Evolutionary conservation across 2,797 vertebrate genomes (phyloP).

Genomic region (Gambelia wislizenii): DNA sequence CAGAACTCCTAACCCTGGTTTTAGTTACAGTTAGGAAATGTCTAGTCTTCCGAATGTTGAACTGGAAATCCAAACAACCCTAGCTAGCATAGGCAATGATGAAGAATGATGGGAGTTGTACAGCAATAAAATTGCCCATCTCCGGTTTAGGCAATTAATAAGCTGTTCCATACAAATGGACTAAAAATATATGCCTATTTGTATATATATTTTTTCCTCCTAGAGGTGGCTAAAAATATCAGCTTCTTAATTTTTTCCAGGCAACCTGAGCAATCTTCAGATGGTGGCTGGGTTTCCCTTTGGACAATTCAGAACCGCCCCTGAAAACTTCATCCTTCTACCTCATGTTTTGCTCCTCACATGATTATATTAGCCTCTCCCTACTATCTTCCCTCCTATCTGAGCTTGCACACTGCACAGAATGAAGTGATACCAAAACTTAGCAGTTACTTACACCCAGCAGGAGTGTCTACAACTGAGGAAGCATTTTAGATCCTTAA

Average conservation of each 20-base stretch:
- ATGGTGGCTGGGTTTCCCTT: neutral
- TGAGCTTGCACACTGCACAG: neutral
- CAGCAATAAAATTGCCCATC: neutral
- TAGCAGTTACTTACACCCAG: conserved; percentile 30
- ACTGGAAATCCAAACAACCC: neutral
- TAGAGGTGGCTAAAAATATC: neutral
- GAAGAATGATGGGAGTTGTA: neutral
- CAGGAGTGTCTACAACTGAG: neutral
- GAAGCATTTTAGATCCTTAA: conserved; percentile 19
- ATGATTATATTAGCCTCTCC: neutral
- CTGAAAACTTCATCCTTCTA: neutral
- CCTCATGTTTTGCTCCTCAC: neutral
- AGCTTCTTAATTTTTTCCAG: neutral
- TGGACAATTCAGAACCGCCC: neutral
- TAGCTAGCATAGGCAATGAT: neutral
- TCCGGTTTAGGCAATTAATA: neutral
- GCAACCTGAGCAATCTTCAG: neutral
- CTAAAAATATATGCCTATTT: neutral
- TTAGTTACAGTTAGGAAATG: no score
- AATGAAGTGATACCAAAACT: conserved; percentile 34
- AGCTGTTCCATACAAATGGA: neutral
- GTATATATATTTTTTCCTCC: neutral
- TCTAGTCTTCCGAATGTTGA: neutral
- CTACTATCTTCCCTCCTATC: neutral
- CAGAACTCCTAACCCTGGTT: no score